Evolutionary conservation across 2,888 invertebrate genomes (phyloP).

Genomic region (Chrysopilus asiliformis): DNA sequence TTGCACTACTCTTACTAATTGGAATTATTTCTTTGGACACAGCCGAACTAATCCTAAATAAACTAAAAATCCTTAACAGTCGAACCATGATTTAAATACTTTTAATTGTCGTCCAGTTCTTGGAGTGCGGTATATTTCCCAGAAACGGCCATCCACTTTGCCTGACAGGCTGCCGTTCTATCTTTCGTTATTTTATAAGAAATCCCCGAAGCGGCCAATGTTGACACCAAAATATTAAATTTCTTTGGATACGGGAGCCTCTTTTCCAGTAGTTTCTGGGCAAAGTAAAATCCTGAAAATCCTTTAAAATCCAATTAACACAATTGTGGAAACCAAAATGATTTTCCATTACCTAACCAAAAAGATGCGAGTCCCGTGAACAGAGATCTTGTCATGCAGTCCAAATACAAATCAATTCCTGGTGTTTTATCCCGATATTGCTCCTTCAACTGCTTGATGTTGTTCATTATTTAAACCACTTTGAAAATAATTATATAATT

Average conservation of each 20-base stretch:
- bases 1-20: no score
- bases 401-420: constrained; percentile 36
- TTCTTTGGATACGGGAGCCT: constrained; percentile 29
- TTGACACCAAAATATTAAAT: constrained; percentile 31
- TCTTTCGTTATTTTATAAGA: constrained; percentile 33
- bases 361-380: constrained; percentile 36
- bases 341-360: constrained; percentile 28
- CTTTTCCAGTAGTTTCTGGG: constrained; percentile 30
- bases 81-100: background rate
- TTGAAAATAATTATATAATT: no score
- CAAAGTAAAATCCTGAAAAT: constrained; percentile 35
- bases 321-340: background rate
- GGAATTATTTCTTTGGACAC: no score
- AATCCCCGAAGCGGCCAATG: constrained; percentile 25
- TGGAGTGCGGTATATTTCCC: constrained; percentile 34
- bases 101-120: constrained; percentile 20
- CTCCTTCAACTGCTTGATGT: constrained; percentile 33
- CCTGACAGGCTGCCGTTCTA: constrained; percentile 35
- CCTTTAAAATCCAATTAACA: constrained; percentile 19
- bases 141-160: constrained; percentile 37
- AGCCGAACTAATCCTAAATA: background rate
- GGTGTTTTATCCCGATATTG: constrained; percentile 36
- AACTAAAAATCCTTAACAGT: background rate
- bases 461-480: constrained; percentile 27
- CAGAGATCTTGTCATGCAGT: constrained; percentile 37